Conservation (phyloP, 2,888 invertebrate species). For the Protodeltote pygarga region DNA sequence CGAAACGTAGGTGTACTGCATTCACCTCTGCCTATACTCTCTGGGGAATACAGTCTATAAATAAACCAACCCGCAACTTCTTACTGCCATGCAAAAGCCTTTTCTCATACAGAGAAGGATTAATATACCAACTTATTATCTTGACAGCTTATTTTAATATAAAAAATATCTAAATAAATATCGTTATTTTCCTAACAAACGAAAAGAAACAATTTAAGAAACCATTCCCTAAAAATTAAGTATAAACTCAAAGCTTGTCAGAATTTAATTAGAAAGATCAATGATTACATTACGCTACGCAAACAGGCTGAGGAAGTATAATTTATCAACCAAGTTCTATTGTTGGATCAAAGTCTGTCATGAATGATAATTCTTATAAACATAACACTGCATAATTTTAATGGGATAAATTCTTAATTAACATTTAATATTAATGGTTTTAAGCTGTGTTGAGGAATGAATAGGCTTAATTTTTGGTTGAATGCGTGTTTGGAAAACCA, state of each 20-base stretch:
- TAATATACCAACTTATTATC: too few species aligned
- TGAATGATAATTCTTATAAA: conserved; percentile 44
- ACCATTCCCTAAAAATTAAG: background rate
- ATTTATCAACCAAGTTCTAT: conserved; percentile 58
- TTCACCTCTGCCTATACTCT: too few species aligned
- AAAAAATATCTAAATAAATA: too few species aligned
- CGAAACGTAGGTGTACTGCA: too few species aligned
- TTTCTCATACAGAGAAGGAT: too few species aligned
- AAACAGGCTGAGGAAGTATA: conserved; percentile 61
- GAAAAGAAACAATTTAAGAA: background rate
- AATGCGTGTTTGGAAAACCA: too few species aligned
- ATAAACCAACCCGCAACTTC: too few species aligned
- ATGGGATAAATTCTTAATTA: conserved; percentile 19
- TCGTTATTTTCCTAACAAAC: background rate
- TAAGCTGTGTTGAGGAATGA: too few species aligned
- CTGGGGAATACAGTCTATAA: too few species aligned
- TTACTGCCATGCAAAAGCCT: too few species aligned
- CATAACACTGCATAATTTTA: conserved; percentile 25
- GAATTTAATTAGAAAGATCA: conserved; percentile 71
- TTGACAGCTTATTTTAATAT: too few species aligned
- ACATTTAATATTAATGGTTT: conserved; percentile 37
- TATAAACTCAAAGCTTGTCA: conserved; percentile 43
- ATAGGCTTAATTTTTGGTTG: too few species aligned
- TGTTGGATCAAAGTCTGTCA: conserved; percentile 43
- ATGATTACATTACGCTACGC: conserved; percentile 63